Percentiles rank a stretch among this genome's conserved stretches.
phyloP scores from a whole-genome alignment of 1,140 invertebrate genomes.

The Hylyphantes graminicola region DNA sequence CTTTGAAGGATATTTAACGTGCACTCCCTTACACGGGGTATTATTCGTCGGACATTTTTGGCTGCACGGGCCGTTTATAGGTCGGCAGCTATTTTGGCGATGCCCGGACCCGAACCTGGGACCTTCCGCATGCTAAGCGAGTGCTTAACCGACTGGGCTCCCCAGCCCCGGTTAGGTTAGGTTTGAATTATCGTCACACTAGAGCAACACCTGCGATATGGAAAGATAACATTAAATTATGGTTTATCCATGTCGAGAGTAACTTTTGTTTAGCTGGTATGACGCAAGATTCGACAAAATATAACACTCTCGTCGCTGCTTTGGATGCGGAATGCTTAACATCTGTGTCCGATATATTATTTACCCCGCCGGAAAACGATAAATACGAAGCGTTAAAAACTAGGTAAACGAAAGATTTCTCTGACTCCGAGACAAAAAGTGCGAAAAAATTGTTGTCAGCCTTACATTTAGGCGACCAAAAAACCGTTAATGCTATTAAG shows the following conservation, averaged over 20 bases:
- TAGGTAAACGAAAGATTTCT: background rate
- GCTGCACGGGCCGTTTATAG: too few species aligned
- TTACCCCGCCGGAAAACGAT: background rate
- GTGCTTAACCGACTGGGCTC: too few species aligned
- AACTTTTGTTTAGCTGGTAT: background rate
- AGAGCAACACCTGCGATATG: background rate
- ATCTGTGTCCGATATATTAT: constrained; percentile 5
- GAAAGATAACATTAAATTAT: constrained; percentile 10
- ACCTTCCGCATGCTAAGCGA: too few species aligned
- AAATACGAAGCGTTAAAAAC: constrained; percentile 8
- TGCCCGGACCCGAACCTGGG: too few species aligned
- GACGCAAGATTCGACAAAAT: background rate
- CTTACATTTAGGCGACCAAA: constrained; percentile 4
- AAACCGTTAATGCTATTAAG: constrained; percentile 15
- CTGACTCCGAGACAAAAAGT: background rate
- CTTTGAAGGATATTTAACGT: too few species aligned
- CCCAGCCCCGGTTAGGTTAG: too few species aligned
- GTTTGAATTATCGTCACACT: too few species aligned
- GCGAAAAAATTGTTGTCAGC: background rate
- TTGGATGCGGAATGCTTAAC: constrained; percentile 7
- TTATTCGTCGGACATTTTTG: too few species aligned
- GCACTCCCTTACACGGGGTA: too few species aligned
- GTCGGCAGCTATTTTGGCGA: too few species aligned
- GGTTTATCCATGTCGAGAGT: constrained; percentile 5
- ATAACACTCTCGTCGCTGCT: constrained; percentile 5